Conservation (phyloP, 2,113 vertebrate genomes). For the Oreocharis arfaki region DNA sequence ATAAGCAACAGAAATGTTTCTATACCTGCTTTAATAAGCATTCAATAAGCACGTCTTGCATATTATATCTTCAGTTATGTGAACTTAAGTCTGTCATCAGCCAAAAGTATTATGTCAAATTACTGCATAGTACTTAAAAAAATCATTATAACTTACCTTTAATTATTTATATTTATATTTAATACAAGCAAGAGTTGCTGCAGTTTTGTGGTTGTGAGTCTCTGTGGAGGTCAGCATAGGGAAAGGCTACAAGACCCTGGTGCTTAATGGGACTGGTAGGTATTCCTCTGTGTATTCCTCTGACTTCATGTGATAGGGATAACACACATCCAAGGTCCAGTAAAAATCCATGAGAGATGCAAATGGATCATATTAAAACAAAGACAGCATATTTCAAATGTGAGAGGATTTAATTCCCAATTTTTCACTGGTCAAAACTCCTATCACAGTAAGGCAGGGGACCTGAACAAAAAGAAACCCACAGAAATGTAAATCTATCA, state of each 20-base stretch:
- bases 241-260: background rate
- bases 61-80: background rate
- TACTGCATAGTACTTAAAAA: background rate
- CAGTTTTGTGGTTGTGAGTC: background rate
- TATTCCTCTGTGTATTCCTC: background rate
- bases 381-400: background rate
- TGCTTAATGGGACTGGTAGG: background rate
- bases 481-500: conserved; percentile 29
- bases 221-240: background rate
- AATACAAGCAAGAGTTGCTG: background rate
- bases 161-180: background rate
- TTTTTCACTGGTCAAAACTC: conserved; percentile 26
- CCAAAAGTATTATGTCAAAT: background rate
- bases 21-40: background rate
- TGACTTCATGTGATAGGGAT: background rate
- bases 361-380: background rate
- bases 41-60: background rate
- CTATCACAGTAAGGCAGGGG: conserved; percentile 13
- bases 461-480: conserved; percentile 34
- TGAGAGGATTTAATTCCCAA: background rate
- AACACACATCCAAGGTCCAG: background rate
- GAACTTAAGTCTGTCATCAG: background rate
- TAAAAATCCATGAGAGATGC: background rate
- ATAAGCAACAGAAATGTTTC: background rate
- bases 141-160: background rate